These are phyloP conservation scores for Schizopygopsis malacanthus DNA, from an alignment of 2,797 vertebrate genomes.

Conservation along the genomic window DNA sequence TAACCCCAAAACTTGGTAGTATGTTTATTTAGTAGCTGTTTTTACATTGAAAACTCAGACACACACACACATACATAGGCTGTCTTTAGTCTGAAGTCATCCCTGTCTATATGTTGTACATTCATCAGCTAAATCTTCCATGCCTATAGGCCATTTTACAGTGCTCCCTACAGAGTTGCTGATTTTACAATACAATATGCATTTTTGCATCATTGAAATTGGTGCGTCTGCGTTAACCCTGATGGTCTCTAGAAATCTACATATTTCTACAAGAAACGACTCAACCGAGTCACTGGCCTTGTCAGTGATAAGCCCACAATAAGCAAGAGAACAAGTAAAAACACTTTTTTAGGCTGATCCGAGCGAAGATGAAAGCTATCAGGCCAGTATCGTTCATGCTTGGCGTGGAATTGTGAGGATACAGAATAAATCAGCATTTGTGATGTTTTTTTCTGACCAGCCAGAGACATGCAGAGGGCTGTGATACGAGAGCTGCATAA, in stretches of 20 bases:
- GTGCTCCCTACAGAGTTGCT: not conserved
- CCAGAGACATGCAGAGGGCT: constrained; percentile 12
- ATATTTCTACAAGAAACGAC: not conserved
- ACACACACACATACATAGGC: not conserved
- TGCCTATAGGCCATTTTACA: not conserved
- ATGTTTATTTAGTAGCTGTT: not conserved
- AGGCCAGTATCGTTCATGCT: constrained; percentile 4
- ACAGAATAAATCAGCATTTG: constrained; percentile 36
- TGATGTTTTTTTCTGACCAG: constrained; percentile 41
- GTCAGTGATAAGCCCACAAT: constrained; percentile 25
- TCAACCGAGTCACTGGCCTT: not conserved
- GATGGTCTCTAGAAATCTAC: not conserved
- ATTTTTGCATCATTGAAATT: not conserved
- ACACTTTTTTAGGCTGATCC: constrained; percentile 1
- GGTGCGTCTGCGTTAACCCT: constrained; percentile 1
- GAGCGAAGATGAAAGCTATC: constrained; percentile 39
- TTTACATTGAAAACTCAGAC: too few species aligned
- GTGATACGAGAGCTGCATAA: constrained; percentile 35
- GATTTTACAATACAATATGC: not conserved
- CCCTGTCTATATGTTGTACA: not conserved
- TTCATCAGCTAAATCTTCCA: not conserved
- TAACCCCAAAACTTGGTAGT: not conserved
- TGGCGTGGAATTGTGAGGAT: constrained; percentile 19
- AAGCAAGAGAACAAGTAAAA: not conserved
- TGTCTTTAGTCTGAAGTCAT: not conserved